Evolutionary conservation across 2,888 invertebrate species (phyloP).

Genomic region (Calameuta filiformis): DNA sequence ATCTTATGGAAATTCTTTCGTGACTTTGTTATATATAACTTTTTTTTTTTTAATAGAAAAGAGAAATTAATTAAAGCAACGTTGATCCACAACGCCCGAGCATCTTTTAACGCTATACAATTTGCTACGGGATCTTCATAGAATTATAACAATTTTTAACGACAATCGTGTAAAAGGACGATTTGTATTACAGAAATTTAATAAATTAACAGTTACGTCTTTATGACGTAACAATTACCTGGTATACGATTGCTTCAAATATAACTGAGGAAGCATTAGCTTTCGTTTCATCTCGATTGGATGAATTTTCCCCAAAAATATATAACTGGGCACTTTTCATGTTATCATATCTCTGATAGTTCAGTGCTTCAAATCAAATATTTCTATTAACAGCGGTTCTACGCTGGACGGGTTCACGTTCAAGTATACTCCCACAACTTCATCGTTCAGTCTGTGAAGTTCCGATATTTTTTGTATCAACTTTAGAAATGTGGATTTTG

Average conservation of each 20-base stretch:
- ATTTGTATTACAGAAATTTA: background rate
- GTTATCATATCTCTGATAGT: background rate
- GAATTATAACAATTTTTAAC: conserved; percentile 1
- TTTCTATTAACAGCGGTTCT: conserved; percentile 93
- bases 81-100: background rate
- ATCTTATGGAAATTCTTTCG: background rate
- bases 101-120: background rate
- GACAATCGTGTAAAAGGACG: background rate
- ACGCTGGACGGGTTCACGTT: conserved; percentile 93
- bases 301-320: background rate
- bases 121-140: background rate
- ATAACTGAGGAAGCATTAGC: background rate
- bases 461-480: conserved; percentile 93
- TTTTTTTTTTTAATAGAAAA: background rate
- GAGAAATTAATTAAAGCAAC: background rate
- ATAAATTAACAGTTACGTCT: background rate
- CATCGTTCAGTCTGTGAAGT: conserved; percentile 87
- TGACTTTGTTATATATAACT: background rate
- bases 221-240: background rate
- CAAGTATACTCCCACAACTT: conserved; percentile 90
- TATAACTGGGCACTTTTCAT: background rate
- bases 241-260: background rate
- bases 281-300: background rate
- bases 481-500: conserved; percentile 86
- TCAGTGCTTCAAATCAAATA: conserved; percentile 86